Evolutionary conservation across 2,113 vertebrate species (phyloP).

Genomic region (Sminthopsis crassicaudata): DNA sequence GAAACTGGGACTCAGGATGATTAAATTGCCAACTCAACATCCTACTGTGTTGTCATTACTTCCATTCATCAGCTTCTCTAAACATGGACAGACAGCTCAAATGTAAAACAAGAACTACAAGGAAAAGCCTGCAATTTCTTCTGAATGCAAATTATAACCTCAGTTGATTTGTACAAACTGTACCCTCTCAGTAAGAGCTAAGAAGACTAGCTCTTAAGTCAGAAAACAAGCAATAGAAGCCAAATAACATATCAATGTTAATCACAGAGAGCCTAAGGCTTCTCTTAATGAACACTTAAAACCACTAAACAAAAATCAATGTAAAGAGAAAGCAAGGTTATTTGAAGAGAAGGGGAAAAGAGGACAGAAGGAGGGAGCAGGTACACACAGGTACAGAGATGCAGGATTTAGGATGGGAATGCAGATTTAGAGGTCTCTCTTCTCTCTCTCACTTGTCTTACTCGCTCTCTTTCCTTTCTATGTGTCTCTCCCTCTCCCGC

Average conservation of each 20-base stretch:
- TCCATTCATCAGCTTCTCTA: not conserved
- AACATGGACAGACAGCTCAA: constrained; percentile 15
- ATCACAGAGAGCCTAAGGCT: constrained; percentile 8
- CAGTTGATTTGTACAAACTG: constrained; percentile 14
- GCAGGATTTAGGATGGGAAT: not conserved
- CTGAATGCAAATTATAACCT: constrained; percentile 31
- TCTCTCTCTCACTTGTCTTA: not conserved
- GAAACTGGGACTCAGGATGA: not conserved
- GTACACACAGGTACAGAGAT: not conserved
- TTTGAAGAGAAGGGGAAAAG: not conserved
- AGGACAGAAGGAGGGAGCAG: too few species aligned
- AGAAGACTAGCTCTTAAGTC: not conserved
- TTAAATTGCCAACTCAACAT: not conserved
- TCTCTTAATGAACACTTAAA: constrained; percentile 17
- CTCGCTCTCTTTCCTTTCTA: too few species aligned
- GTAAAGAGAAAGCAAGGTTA: not conserved
- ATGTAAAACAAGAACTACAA: not conserved
- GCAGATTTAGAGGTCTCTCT: not conserved
- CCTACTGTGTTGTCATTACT: not conserved
- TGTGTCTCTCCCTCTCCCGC: too few species aligned
- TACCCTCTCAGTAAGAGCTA: not conserved
- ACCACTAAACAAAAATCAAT: not conserved
- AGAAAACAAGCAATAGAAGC: constrained; percentile 28
- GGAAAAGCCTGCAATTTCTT: constrained; percentile 23
- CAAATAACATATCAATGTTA: not conserved